Evolutionary conservation across 2,797 vertebrate species (phyloP).

Genomic region (Bucorvus abyssinicus): DNA sequence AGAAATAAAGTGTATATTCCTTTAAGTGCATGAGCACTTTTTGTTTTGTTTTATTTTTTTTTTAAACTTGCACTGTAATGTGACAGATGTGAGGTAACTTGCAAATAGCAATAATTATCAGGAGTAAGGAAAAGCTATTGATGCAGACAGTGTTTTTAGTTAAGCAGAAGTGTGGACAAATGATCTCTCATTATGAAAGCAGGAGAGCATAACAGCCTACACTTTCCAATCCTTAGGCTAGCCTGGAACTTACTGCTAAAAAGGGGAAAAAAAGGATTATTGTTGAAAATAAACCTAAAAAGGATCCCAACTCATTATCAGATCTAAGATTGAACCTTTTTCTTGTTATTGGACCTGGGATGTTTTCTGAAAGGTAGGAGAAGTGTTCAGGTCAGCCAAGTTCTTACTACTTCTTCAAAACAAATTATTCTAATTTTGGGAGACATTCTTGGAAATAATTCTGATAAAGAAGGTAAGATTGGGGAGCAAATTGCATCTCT

Average conservation of each 20-base stretch:
- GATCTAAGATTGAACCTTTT: neutral
- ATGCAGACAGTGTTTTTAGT: neutral
- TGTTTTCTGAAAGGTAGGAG: neutral
- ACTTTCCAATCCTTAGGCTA: neutral
- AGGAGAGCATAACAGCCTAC: neutral
- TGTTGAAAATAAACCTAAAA: neutral
- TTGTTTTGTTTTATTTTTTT: neutral
- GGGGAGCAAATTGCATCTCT: neutral
- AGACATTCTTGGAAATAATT: neutral
- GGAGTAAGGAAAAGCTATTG: neutral
- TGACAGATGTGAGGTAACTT: neutral
- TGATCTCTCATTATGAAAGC: neutral
- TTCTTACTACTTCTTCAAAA: neutral
- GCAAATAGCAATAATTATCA: neutral
- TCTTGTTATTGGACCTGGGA: neutral
- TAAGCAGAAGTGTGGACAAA: neutral
- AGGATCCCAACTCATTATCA: neutral
- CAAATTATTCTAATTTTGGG: neutral
- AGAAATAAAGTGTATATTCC: neutral
- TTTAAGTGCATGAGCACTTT: neutral
- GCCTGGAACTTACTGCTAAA: neutral
- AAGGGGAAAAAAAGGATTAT: neutral
- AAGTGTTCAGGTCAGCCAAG: neutral
- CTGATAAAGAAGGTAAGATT: neutral
- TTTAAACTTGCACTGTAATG: neutral